Evolutionary conservation across 2,888 invertebrate genomes (phyloP).

Genomic region (Adineta ricciae): DNA sequence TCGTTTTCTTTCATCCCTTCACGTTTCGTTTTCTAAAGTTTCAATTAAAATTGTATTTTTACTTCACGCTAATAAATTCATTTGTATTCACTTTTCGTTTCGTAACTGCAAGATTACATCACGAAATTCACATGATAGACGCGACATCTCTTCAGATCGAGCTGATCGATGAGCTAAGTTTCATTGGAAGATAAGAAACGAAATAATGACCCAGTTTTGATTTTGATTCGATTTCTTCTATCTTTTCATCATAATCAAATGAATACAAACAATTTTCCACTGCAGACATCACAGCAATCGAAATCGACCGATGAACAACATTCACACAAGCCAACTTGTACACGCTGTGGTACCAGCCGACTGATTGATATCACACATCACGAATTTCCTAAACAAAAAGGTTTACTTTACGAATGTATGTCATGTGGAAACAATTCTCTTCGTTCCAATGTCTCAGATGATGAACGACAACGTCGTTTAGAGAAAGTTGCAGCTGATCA

Average conservation of each 20-base stretch:
- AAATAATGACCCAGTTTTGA: background rate
- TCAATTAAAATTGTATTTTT: background rate
- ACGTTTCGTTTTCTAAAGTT: background rate
- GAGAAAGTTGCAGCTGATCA: conserved; percentile 14
- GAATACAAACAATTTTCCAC: background rate
- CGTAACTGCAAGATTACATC: too few species aligned
- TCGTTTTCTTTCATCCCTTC: background rate
- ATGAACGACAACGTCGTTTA: conserved; percentile 3
- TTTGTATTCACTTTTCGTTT: background rate
- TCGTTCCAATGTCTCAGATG: background rate
- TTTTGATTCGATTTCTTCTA: too few species aligned
- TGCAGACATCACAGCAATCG: background rate
- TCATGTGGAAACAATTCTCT: background rate
- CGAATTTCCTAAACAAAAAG: conserved; percentile 15
- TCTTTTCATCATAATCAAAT: background rate
- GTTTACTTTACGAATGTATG: background rate
- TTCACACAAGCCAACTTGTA: background rate
- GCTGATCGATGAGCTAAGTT: background rate
- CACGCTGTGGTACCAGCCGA: background rate
- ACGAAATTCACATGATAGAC: background rate
- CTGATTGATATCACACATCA: background rate
- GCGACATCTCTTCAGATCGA: background rate
- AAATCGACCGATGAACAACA: background rate
- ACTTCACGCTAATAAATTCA: background rate
- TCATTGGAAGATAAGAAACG: background rate